phyloP scores from a whole-genome alignment of 2,113 vertebrate species.

The Chinchilla lanigera region DNA sequence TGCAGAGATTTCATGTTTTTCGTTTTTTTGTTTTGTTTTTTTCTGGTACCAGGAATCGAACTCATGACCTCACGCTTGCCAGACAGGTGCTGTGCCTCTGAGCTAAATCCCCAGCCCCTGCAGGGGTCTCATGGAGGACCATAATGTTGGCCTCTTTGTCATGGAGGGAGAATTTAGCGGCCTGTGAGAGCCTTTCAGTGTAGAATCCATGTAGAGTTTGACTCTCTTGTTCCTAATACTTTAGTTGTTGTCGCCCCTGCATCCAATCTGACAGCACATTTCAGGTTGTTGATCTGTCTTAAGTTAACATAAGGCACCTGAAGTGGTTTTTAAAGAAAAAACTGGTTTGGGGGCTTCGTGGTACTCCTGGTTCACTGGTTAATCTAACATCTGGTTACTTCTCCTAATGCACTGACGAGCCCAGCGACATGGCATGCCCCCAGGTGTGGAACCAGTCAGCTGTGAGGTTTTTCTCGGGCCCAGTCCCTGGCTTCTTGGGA shows the following conservation, averaged over 20 bases:
- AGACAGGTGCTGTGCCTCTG: too few relatives aligned
- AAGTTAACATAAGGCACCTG: neutral
- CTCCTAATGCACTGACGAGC: neutral
- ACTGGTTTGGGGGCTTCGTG: neutral
- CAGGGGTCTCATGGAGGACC: too few relatives aligned
- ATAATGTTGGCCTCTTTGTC: accelerated
- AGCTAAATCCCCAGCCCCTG: too few relatives aligned
- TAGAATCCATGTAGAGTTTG: neutral
- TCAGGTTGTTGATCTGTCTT: neutral
- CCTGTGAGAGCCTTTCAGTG: accelerated
- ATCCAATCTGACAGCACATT: accelerated
- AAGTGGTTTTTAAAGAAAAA: neutral
- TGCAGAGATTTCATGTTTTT: too few relatives aligned
- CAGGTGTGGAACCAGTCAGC: accelerated
- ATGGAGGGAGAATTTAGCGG: neutral
- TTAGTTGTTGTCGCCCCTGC: accelerated
- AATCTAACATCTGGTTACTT: neutral
- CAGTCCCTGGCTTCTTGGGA: neutral
- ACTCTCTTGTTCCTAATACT: neutral
- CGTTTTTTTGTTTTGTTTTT: too few relatives aligned
- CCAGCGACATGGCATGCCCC: too few relatives aligned
- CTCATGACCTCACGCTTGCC: too few relatives aligned
- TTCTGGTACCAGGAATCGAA: too few relatives aligned
- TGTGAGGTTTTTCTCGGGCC: neutral
- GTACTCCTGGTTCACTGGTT: neutral